These are phyloP conservation scores for Ornithorhynchus anatinus DNA, from an alignment of 2,113 vertebrate genomes.

Conservation along the genomic window DNA sequence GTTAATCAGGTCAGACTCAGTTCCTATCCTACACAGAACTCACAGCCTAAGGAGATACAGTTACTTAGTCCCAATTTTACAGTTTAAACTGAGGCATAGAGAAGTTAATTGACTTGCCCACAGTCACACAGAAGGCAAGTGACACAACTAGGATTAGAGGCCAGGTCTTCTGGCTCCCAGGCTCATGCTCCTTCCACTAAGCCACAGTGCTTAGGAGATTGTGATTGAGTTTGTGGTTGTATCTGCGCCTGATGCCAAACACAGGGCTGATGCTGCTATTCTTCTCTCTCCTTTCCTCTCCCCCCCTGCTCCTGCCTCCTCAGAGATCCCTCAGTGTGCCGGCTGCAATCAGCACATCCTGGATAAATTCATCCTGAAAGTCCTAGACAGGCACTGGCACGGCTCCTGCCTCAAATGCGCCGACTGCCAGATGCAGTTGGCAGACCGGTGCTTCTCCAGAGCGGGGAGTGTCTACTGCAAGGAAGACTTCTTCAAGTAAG, in stretches of 20 bases:
- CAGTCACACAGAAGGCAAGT: too few relatives aligned
- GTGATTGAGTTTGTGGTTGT: too few relatives aligned
- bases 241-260: background rate
- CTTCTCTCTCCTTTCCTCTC: constrained; percentile 10
- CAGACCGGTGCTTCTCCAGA: constrained; percentile 94
- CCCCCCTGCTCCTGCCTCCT: background rate
- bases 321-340: constrained; percentile 97
- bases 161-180: too few relatives aligned
- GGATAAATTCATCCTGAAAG: constrained; percentile 99
- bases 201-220: too few relatives aligned
- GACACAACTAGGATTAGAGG: too few relatives aligned
- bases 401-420: constrained; percentile 96
- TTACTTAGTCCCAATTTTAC: too few relatives aligned
- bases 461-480: constrained; percentile 97
- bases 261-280: constrained; percentile 30
- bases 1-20: too few relatives aligned
- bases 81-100: too few relatives aligned
- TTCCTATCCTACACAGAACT: too few relatives aligned
- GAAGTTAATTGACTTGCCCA: too few relatives aligned
- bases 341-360: constrained; percentile 97
- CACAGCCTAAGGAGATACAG: too few relatives aligned
- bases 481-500: constrained; percentile 99
- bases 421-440: constrained; percentile 94
- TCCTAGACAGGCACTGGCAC: constrained; percentile 98
- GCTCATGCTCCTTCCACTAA: too few relatives aligned